A percentile compares a stretch with the other conserved stretches of the same genome.
Conservation (phyloP, 1,140 invertebrate genomes). For the Diorhabda sublineata region DNA sequence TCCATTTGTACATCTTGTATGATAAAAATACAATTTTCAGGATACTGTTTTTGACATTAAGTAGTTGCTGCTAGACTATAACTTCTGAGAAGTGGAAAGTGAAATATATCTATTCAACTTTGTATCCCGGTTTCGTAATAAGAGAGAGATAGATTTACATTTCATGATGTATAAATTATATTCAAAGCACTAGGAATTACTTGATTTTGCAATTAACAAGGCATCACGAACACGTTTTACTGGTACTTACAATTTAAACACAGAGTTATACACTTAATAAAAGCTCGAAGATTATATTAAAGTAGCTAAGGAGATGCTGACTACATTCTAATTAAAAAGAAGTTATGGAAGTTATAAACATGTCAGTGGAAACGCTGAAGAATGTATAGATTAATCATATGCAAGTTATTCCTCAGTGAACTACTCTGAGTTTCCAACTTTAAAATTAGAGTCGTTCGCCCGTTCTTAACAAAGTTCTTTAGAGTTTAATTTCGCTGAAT, state of each 20-base stretch:
- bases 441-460: too few species aligned
- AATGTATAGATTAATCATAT: too few species aligned
- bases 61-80: too few species aligned
- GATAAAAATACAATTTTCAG: too few species aligned
- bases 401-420: too few species aligned
- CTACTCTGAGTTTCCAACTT: too few species aligned
- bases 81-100: constrained; percentile 10
- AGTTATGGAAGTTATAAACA: not conserved
- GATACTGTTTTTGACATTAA: too few species aligned
- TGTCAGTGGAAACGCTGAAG: not conserved
- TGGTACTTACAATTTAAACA: constrained; percentile 1
- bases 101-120: constrained; percentile 32
- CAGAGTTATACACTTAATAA: not conserved
- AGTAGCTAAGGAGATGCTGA: not conserved
- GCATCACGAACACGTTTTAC: constrained; percentile 14
- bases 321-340: not conserved
- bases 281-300: not conserved
- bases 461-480: too few species aligned
- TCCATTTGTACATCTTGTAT: too few species aligned
- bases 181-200: constrained; percentile 25
- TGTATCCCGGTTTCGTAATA: constrained; percentile 8
- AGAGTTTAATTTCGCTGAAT: too few species aligned
- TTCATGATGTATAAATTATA: constrained; percentile 32
- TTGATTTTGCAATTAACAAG: constrained; percentile 30
- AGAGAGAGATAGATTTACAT: constrained; percentile 8